Conservation (phyloP, 1,140 invertebrate genomes). For the Pygmarrhopalites habei region DNA sequence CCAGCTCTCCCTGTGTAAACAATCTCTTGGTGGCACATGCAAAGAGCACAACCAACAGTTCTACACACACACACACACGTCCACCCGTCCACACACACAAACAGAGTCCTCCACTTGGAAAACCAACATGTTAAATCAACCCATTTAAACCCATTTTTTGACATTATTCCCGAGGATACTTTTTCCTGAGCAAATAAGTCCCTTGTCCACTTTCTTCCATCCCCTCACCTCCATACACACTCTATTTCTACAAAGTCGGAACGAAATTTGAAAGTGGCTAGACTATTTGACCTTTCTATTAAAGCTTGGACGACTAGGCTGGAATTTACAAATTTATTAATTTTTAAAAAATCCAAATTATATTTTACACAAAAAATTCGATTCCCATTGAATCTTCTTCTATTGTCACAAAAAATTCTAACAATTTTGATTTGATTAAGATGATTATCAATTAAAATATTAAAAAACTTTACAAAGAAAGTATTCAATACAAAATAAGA, state of each 20-base stretch:
- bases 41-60: conserved; percentile 1
- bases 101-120: no score
- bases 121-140: neutral
- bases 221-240: neutral
- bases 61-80: neutral
- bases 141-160: conserved; percentile 4
- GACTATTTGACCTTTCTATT: neutral
- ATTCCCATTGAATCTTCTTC: no score
- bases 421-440: no score
- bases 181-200: neutral
- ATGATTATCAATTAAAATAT: no score
- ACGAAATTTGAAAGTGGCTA: neutral
- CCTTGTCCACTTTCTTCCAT: neutral
- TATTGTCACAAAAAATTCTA: no score
- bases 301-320: no score
- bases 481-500: no score
- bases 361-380: no score
- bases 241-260: neutral
- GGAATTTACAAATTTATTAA: no score
- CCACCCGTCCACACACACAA: neutral
- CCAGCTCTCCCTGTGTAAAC: conserved; percentile 11
- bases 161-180: neutral
- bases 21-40: neutral
- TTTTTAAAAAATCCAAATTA: no score
- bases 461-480: no score